These are phyloP conservation scores for Echinops telfairi DNA, from an alignment of 2,113 vertebrate genomes.

Conservation along the genomic window DNA sequence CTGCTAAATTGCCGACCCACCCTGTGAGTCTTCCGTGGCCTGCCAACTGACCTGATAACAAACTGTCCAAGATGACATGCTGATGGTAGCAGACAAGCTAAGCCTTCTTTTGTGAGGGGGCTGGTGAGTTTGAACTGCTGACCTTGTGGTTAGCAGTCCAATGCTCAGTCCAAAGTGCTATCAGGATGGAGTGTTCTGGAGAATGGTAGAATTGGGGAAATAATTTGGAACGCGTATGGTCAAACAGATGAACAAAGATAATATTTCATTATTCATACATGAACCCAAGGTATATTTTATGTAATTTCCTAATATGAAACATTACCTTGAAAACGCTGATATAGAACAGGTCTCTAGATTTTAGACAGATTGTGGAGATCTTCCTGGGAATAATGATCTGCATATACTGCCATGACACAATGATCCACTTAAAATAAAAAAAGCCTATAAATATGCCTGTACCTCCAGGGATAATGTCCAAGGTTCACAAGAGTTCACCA, in stretches of 20 bases:
- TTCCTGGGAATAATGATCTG: not conserved
- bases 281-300: not conserved
- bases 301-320: not conserved
- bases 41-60: too few species aligned
- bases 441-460: not conserved
- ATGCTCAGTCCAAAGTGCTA: not conserved
- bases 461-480: not conserved
- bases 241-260: constrained; percentile 18
- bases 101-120: too few species aligned
- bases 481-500: constrained; percentile 1
- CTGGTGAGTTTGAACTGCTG: too few species aligned
- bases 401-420: not conserved
- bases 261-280: not conserved
- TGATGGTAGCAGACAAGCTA: too few species aligned
- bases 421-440: not conserved
- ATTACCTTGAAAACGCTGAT: not conserved
- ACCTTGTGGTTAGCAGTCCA: too few species aligned
- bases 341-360: not conserved
- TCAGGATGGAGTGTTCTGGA: not conserved
- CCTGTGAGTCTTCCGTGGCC: too few species aligned
- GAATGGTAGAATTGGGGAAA: not conserved
- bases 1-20: too few species aligned
- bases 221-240: not conserved
- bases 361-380: not conserved
- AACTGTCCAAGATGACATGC: too few species aligned